phyloP scores from a whole-genome alignment of 2,888 invertebrate genomes.

The Pyrrhia umbra region DNA sequence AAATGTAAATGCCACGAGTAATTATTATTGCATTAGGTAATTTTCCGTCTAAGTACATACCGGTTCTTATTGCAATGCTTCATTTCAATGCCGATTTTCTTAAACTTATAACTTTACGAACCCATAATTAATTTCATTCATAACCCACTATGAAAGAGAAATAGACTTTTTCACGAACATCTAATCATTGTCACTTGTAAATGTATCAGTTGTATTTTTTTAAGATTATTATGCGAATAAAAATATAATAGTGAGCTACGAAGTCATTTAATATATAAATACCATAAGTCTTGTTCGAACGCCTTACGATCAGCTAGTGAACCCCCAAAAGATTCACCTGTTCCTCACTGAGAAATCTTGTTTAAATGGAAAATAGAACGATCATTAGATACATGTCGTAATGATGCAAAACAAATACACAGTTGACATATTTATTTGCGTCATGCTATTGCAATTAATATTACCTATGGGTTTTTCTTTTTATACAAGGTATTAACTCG shows the following conservation, averaged over 20 bases:
- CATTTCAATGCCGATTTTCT: slow-evolving; percentile 1
- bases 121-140: too few relatives aligned
- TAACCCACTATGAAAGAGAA: too few relatives aligned
- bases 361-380: background rate
- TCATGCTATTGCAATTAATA: background rate
- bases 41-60: background rate
- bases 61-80: slow-evolving; percentile 5
- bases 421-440: background rate
- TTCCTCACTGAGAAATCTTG: background rate
- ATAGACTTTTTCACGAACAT: too few relatives aligned
- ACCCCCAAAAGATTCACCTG: too few relatives aligned
- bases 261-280: too few relatives aligned
- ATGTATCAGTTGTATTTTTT: too few relatives aligned
- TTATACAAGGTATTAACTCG: background rate
- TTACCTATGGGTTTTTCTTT: background rate
- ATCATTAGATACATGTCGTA: background rate
- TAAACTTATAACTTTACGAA: too few relatives aligned
- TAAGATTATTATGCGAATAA: too few relatives aligned
- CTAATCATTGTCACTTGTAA: too few relatives aligned
- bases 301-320: too few relatives aligned
- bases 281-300: too few relatives aligned
- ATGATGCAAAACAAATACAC: background rate
- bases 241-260: too few relatives aligned
- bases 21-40: slow-evolving; percentile 1
- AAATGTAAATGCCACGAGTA: background rate